These are phyloP conservation scores for Calliphora vicina DNA, from an alignment of 1,140 invertebrate genomes.

Conservation along the genomic window DNA sequence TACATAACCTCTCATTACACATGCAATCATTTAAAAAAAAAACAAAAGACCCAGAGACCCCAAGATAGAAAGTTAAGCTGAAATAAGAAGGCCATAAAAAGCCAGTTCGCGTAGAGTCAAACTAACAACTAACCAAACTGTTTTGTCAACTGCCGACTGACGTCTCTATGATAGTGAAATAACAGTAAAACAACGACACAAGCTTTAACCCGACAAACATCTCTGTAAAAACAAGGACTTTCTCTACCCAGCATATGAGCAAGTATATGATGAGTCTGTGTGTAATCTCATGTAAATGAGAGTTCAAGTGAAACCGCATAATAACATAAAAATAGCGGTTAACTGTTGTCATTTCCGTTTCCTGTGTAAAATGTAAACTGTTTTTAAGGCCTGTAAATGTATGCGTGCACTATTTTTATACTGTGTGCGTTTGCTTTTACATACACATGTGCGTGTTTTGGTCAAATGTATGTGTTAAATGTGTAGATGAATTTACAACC, in stretches of 20 bases:
- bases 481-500: background rate
- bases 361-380: conserved; percentile 7
- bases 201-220: too few species aligned
- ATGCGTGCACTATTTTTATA: background rate
- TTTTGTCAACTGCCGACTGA: too few species aligned
- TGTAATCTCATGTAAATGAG: background rate
- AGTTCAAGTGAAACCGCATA: conserved; percentile 8
- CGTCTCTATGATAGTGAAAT: background rate
- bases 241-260: background rate
- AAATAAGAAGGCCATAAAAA: too few species aligned
- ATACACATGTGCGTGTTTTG: background rate
- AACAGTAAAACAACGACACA: background rate
- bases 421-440: background rate
- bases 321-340: conserved; percentile 35
- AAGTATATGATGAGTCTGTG: background rate
- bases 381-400: background rate
- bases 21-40: too few species aligned
- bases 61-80: too few species aligned
- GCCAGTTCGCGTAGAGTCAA: too few species aligned
- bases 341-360: conserved; percentile 33
- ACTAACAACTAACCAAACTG: too few species aligned
- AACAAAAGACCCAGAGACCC: too few species aligned
- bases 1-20: too few species aligned
- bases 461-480: background rate
- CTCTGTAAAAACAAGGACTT: background rate